A percentile compares a stretch with the other conserved stretches of the same genome.
Conservation (phyloP, 1,140 invertebrate species). For the Pinna nobilis region DNA sequence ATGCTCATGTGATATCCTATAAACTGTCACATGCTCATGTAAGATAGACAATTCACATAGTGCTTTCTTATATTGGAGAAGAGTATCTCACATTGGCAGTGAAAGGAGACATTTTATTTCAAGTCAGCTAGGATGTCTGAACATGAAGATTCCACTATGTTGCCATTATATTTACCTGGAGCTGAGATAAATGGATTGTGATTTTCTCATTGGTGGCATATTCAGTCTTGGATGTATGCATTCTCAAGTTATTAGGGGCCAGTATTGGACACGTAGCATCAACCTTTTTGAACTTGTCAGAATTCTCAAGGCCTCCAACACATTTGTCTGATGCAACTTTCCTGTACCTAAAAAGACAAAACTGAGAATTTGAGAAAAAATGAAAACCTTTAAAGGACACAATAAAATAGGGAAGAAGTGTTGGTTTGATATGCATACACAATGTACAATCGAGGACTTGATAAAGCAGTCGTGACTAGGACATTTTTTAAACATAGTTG, state of each 20-base stretch:
- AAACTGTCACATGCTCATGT: no score
- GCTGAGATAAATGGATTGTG: constrained; percentile 32
- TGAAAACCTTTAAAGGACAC: background rate
- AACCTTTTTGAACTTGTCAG: constrained; percentile 82
- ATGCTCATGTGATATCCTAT: no score
- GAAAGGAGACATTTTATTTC: no score
- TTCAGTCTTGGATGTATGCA: constrained; percentile 20
- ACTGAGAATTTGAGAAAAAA: background rate
- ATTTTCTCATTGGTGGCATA: constrained; percentile 5
- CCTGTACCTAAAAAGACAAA: constrained; percentile 77
- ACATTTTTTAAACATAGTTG: no score
- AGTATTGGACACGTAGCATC: constrained; percentile 76
- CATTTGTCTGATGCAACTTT: constrained; percentile 88
- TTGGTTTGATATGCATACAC: no score
- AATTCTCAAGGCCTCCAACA: constrained; percentile 77
- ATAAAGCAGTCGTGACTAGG: no score
- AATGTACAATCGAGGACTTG: no score
- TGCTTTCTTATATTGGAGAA: background rate
- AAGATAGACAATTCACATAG: no score
- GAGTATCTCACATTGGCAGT: background rate
- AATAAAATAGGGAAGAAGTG: no score
- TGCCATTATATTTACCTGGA: constrained; percentile 28
- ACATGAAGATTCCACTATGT: no score
- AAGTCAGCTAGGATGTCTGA: no score
- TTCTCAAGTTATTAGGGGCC: constrained; percentile 30